A percentile compares a stretch with the other conserved stretches of the same genome.
These are phyloP conservation scores for Digitonthophagus gazella DNA, from an alignment of 2,888 invertebrate species.

Conservation along the genomic window DNA sequence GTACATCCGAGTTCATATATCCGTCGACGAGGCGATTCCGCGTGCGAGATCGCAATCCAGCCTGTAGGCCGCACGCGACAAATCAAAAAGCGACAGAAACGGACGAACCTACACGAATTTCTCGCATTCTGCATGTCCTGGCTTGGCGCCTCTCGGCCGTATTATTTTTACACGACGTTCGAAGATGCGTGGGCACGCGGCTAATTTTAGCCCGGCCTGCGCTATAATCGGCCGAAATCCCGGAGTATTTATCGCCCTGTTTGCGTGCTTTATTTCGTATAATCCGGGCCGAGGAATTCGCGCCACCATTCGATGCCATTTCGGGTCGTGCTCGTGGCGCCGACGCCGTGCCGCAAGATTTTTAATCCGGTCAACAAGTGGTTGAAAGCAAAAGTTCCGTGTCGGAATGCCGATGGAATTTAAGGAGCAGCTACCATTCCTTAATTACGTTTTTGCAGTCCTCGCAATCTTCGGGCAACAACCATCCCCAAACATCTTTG, in stretches of 20 bases:
- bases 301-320: background rate
- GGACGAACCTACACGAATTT: background rate
- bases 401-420: background rate
- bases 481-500: background rate
- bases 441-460: background rate
- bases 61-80: background rate
- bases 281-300: background rate
- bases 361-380: background rate
- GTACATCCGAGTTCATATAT: background rate
- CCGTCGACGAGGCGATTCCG: slow-evolving; percentile 1
- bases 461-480: background rate
- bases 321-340: background rate
- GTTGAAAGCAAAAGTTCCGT: background rate
- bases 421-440: background rate
- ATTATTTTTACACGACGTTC: slow-evolving; percentile 27
- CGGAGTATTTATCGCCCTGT: slow-evolving; percentile 19
- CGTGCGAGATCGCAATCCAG: slow-evolving; percentile 4
- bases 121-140: background rate
- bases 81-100: slow-evolving; percentile 4
- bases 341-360: background rate
- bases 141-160: slow-evolving; percentile 1
- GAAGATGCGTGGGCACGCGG: slow-evolving; percentile 23
- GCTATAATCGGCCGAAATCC: slow-evolving; percentile 26
- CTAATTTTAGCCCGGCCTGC: slow-evolving; percentile 19
- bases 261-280: background rate